Percentiles rank a stretch among this genome's conserved stretches.
Conservation (phyloP, 2,113 vertebrate genomes). For the Caloenas nicobarica region DNA sequence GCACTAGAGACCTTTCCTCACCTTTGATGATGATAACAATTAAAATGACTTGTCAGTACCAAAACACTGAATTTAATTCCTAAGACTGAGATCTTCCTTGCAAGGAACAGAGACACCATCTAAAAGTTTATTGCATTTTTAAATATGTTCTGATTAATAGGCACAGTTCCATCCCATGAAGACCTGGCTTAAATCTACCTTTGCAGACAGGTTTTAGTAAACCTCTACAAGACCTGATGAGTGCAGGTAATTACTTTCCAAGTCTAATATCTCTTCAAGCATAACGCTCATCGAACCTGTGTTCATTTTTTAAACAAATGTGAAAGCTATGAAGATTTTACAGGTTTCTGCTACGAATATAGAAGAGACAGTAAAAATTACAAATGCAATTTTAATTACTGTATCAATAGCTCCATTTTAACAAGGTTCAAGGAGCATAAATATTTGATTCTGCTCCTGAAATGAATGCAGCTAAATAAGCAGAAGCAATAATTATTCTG, state of each 20-base stretch:
- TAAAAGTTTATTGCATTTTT: neutral
- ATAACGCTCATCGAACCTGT: neutral
- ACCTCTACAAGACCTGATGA: neutral
- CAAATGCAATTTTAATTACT: neutral
- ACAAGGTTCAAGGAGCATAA: neutral
- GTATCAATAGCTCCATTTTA: neutral
- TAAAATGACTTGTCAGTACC: neutral
- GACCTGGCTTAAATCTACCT: neutral
- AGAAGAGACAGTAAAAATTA: neutral
- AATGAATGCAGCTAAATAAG: neutral
- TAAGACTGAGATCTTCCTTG: neutral
- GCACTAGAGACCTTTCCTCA: neutral
- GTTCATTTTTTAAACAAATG: neutral
- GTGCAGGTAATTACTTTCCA: neutral
- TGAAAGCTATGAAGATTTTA: neutral
- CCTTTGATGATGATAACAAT: neutral
- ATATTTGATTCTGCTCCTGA: neutral
- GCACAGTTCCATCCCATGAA: neutral
- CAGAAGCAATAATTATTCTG: neutral
- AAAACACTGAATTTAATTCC: neutral
- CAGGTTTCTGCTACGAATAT: neutral
- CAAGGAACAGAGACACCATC: neutral
- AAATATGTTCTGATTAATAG: neutral
- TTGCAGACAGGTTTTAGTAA: neutral
- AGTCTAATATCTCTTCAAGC: neutral